These are phyloP conservation scores for Uria aalge DNA, from an alignment of 2,113 vertebrate species.

Conservation along the genomic window DNA sequence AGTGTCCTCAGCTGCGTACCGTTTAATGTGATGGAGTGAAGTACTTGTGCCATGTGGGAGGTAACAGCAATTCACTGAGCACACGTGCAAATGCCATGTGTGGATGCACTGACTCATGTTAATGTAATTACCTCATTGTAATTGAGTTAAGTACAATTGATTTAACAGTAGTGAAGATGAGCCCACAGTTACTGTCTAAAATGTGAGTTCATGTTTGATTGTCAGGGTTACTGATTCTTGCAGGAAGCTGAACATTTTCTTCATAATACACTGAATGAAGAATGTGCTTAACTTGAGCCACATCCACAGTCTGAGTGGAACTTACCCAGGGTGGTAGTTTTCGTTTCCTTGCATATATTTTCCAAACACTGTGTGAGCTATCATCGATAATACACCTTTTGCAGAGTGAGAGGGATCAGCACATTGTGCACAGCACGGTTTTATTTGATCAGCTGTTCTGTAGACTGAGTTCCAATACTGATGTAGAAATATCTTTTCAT, in stretches of 20 bases:
- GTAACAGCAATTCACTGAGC: slow-evolving; percentile 24
- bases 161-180: slow-evolving; percentile 61
- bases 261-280: not conserved
- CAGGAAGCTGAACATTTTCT: not conserved
- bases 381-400: accelerated
- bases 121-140: slow-evolving; percentile 63
- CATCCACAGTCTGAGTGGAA: not conserved
- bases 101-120: slow-evolving; percentile 67
- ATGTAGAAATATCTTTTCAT: not conserved
- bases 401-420: not conserved
- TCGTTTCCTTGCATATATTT: not conserved
- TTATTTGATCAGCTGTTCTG: not conserved
- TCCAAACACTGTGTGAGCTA: not conserved
- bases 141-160: slow-evolving; percentile 68
- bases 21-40: not conserved
- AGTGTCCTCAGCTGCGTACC: not conserved
- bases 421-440: not conserved
- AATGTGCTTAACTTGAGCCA: not conserved
- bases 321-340: not conserved
- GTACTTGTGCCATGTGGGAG: slow-evolving; percentile 43
- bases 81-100: slow-evolving; percentile 63
- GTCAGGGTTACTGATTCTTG: not conserved
- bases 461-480: not conserved
- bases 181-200: slow-evolving; percentile 33
- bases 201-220: not conserved